Evolutionary conservation across 1,140 invertebrate species (phyloP).

Genomic region (Muscidifurax raptorellus): DNA sequence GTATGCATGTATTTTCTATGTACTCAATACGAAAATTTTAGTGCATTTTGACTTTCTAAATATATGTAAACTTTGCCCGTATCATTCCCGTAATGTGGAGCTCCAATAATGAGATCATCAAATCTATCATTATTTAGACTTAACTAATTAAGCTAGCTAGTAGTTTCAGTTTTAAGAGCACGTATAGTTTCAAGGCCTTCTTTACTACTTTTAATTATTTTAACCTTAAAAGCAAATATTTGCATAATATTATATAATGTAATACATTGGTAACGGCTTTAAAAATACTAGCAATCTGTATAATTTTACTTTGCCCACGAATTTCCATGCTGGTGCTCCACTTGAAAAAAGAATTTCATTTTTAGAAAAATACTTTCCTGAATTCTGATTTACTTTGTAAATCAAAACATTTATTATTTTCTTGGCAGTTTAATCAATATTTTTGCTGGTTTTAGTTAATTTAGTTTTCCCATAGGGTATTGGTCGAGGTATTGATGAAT

Average conservation of each 20-base stretch:
- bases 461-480: not conserved
- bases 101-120: constrained; percentile 86
- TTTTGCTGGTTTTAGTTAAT: not conserved
- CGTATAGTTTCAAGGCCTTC: constrained; percentile 61
- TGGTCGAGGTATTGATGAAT: not conserved
- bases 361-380: constrained; percentile 74
- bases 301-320: constrained; percentile 66
- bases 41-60: constrained; percentile 64
- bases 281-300: not conserved
- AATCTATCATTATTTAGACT: constrained; percentile 83
- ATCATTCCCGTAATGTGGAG: constrained; percentile 79
- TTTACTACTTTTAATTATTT: constrained; percentile 43
- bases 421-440: too few relatives aligned
- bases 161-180: constrained; percentile 81
- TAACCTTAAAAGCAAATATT: constrained; percentile 52
- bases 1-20: too few relatives aligned
- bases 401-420: not conserved
- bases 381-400: not conserved
- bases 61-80: constrained; percentile 80
- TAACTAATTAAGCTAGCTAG: constrained; percentile 80
- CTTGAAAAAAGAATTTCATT: constrained; percentile 72
- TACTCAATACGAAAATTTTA: not conserved
- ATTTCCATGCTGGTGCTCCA: constrained; percentile 77
- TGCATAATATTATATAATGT: not conserved
- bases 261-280: not conserved